Evolutionary conservation across 2,888 invertebrate species (phyloP).

Genomic region (Scelioninae gen. 1): DNA sequence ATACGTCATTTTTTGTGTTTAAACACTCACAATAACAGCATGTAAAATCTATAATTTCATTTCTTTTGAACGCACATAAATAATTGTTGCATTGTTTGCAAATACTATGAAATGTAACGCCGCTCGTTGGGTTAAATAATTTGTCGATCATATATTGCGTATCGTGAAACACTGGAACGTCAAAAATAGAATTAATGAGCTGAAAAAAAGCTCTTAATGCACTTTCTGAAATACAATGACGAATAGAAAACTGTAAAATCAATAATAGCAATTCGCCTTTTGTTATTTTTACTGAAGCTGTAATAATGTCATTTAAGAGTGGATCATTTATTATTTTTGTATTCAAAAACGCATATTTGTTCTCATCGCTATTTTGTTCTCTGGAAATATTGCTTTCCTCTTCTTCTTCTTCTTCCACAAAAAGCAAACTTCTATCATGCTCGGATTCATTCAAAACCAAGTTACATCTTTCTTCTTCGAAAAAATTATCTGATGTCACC

Average conservation of each 20-base stretch:
- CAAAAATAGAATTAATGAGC: conserved; percentile 19
- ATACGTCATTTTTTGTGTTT: too few species aligned
- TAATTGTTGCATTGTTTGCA: conserved; percentile 19
- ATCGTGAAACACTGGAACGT: conserved; percentile 5
- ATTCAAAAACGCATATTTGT: too few species aligned
- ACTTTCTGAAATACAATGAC: conserved; percentile 17
- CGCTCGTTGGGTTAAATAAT: conserved; percentile 17
- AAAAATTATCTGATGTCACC: too few species aligned
- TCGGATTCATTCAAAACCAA: too few species aligned
- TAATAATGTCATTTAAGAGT: conserved; percentile 19
- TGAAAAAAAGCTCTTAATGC: conserved; percentile 14
- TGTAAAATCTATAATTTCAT: not conserved
- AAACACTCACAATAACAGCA: conserved; percentile 12
- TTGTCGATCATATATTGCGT: conserved; percentile 10
- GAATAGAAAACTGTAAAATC: conserved; percentile 7
- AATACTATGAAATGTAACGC: conserved; percentile 11
- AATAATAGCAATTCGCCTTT: conserved; percentile 29
- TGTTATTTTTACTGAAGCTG: not conserved
- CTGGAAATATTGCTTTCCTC: too few species aligned
- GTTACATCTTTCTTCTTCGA: too few species aligned
- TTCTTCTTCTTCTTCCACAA: too few species aligned
- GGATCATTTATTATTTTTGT: too few species aligned
- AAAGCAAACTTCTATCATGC: too few species aligned
- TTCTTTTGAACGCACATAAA: conserved; percentile 21
- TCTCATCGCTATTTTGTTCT: too few species aligned